Evolutionary conservation across 2,888 invertebrate species (phyloP).

Genomic region (Lapara coniferarum): DNA sequence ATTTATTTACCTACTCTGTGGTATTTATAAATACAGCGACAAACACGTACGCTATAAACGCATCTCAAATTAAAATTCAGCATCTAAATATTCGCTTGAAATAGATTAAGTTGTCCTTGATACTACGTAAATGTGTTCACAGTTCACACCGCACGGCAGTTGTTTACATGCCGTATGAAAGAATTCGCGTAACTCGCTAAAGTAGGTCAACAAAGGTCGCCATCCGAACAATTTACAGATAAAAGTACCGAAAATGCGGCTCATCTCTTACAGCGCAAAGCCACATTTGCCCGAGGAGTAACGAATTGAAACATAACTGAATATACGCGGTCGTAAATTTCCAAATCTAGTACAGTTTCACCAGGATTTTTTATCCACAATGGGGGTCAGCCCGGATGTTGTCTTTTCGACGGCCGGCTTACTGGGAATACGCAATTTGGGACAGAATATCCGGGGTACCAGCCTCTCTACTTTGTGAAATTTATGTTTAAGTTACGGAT

Average conservation of each 20-base stretch:
- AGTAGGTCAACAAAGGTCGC: conserved; percentile 56
- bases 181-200: conserved; percentile 41
- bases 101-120: conserved; percentile 20
- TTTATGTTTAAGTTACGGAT: conserved; percentile 29
- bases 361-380: conserved; percentile 40
- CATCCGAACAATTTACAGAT: conserved; percentile 50
- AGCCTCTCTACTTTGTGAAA: conserved; percentile 31
- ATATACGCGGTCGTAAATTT: conserved; percentile 59
- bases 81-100: conserved; percentile 17
- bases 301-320: conserved; percentile 53
- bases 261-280: conserved; percentile 49
- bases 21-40: conserved; percentile 16
- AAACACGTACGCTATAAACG: conserved; percentile 5
- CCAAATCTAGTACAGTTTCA: conserved; percentile 48
- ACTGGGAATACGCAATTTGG: conserved; percentile 38
- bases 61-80: conserved; percentile 20
- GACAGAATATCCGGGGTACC: conserved; percentile 35
- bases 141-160: conserved; percentile 16
- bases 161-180: conserved; percentile 31
- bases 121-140: conserved; percentile 5
- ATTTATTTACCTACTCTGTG: conserved; percentile 2
- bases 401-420: conserved; percentile 38
- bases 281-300: conserved; percentile 49
- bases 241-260: conserved; percentile 50
- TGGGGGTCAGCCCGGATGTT: conserved; percentile 35